phyloP scores from a whole-genome alignment of 1,140 invertebrate species.

The Aricia agestis region DNA sequence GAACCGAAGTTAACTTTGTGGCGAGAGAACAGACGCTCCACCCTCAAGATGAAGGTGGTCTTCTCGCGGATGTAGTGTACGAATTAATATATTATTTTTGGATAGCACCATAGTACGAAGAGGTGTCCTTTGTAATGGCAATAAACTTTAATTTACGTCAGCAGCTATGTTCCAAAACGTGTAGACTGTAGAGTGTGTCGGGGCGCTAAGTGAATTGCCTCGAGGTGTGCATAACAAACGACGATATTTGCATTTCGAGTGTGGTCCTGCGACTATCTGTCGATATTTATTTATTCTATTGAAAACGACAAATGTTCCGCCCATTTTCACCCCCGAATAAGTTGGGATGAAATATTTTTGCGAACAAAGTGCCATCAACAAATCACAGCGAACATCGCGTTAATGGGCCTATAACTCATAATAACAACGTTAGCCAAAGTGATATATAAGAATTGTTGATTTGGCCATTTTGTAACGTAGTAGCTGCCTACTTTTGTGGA shows the following conservation, averaged over 20 bases:
- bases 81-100: too few relatives aligned
- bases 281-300: neutral
- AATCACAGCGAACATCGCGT: neutral
- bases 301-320: neutral
- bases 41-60: too few relatives aligned
- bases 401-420: slow-evolving; percentile 3
- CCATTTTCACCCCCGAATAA: neutral
- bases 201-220: neutral
- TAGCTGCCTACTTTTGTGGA: neutral
- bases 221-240: neutral
- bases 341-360: neutral
- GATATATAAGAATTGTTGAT: slow-evolving; percentile 1
- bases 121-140: too few relatives aligned
- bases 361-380: neutral
- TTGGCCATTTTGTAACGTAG: neutral
- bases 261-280: neutral
- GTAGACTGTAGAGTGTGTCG: neutral
- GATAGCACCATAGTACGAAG: too few relatives aligned
- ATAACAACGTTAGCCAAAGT: neutral
- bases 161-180: neutral
- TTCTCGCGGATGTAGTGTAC: too few relatives aligned
- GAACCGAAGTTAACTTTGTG: too few relatives aligned
- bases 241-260: neutral
- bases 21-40: too few relatives aligned
- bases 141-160: neutral